These are phyloP conservation scores for Boloria selene DNA, from an alignment of 2,888 invertebrate species.

Conservation along the genomic window DNA sequence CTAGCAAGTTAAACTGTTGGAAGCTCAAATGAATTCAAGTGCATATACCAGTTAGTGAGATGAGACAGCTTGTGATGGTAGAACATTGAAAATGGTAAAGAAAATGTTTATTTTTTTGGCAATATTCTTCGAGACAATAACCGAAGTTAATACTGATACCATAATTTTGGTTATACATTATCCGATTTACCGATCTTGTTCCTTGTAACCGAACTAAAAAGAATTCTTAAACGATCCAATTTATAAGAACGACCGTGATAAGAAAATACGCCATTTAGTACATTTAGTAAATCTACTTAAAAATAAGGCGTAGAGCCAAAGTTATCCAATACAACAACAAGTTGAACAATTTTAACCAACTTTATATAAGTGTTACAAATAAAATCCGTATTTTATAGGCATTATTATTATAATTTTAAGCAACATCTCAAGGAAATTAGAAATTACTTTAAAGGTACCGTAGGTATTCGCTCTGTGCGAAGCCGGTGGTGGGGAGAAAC, in stretches of 20 bases:
- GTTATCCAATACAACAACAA: too few species aligned
- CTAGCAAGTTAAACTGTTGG: conserved; percentile 38
- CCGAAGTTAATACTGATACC: not conserved
- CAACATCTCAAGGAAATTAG: conserved; percentile 30
- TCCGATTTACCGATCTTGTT: not conserved
- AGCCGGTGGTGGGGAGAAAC: too few species aligned
- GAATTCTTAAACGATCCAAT: conserved; percentile 6
- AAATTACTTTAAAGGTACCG: conserved; percentile 28
- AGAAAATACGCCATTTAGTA: too few species aligned
- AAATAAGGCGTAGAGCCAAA: too few species aligned
- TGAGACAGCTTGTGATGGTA: conserved; percentile 28
- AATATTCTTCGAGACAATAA: not conserved
- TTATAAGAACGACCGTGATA: not conserved
- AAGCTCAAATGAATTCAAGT: conserved; percentile 34
- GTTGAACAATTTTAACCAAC: not conserved
- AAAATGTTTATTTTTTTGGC: not conserved
- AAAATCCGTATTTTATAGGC: conserved; percentile 16
- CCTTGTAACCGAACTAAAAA: not conserved
- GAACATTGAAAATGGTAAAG: conserved; percentile 19
- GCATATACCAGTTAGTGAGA: conserved; percentile 25
- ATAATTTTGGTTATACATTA: conserved; percentile 1
- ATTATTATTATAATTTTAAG: conserved; percentile 22
- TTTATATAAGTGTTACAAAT: conserved; percentile 1
- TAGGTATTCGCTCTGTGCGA: too few species aligned
- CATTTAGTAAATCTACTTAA: too few species aligned